These are phyloP conservation scores for Neodiprion fabricii DNA, from an alignment of 1,140 invertebrate species.

Conservation along the genomic window DNA sequence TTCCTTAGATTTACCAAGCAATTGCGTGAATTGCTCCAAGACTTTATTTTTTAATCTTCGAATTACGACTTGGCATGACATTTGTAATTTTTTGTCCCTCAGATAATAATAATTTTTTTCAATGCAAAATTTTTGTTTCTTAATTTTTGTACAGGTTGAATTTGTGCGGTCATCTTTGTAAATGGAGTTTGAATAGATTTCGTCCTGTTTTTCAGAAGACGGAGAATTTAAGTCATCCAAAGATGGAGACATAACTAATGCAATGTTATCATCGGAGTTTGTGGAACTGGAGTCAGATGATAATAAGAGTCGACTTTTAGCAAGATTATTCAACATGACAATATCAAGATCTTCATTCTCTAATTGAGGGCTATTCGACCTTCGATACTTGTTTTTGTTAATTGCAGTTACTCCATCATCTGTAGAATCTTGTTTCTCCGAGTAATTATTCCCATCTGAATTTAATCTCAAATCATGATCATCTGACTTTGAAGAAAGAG, in stretches of 20 bases:
- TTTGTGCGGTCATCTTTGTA: background rate
- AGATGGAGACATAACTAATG: slow-evolving; percentile 6
- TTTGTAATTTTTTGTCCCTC: slow-evolving; percentile 39
- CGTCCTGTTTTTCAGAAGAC: background rate
- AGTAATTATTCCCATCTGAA: background rate
- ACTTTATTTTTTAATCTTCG: slow-evolving; percentile 31
- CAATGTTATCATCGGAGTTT: slow-evolving; percentile 14
- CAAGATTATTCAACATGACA: background rate
- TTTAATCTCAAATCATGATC: background rate
- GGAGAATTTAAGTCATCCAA: background rate
- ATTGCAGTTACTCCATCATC: background rate
- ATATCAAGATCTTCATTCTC: background rate
- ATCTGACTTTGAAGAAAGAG: background rate
- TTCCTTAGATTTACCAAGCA: slow-evolving; percentile 41
- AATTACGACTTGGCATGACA: slow-evolving; percentile 34
- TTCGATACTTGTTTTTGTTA: background rate
- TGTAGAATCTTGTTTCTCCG: background rate
- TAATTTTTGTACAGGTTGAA: slow-evolving; percentile 5
- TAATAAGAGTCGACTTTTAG: background rate
- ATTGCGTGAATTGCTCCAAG: slow-evolving; percentile 33
- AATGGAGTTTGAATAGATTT: background rate
- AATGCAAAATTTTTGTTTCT: slow-evolving; percentile 23
- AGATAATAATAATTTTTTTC: slow-evolving; percentile 30
- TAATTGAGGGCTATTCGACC: background rate
- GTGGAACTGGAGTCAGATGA: slow-evolving; percentile 11